Percentiles rank a stretch among this genome's conserved stretches.
phyloP scores from a whole-genome alignment of 1,140 invertebrate species.

The Zaprionus nigranus region DNA sequence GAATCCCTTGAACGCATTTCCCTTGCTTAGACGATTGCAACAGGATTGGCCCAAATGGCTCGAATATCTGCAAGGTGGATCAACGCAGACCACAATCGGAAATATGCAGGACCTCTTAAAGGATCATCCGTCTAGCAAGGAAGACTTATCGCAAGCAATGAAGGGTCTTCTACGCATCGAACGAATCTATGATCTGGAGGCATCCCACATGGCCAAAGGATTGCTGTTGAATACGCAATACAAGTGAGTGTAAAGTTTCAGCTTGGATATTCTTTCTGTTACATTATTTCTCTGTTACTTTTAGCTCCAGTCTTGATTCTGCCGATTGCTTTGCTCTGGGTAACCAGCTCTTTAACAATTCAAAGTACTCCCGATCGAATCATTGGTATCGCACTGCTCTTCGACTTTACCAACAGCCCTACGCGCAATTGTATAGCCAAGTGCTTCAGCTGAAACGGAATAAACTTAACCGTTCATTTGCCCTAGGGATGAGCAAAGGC shows the following conservation, averaged over 20 bases:
- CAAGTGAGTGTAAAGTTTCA: slow-evolving; percentile 8
- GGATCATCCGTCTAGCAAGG: slow-evolving; percentile 4
- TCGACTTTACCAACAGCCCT: slow-evolving; percentile 21
- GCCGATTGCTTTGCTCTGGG: slow-evolving; percentile 44
- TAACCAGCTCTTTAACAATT: slow-evolving; percentile 35
- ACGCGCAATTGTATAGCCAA: slow-evolving; percentile 27
- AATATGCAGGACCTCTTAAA: slow-evolving; percentile 22
- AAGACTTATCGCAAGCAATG: slow-evolving; percentile 27
- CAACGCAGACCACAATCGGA: not conserved
- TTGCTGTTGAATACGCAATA: slow-evolving; percentile 36
- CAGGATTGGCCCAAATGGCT: slow-evolving; percentile 65
- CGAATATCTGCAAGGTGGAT: slow-evolving; percentile 26
- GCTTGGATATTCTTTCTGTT: not conserved
- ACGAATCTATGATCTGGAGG: slow-evolving; percentile 44
- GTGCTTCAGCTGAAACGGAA: slow-evolving; percentile 41
- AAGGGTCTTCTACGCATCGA: slow-evolving; percentile 54
- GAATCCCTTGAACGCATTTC: slow-evolving; percentile 56
- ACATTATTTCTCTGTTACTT: too few species aligned
- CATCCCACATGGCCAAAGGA: slow-evolving; percentile 53
- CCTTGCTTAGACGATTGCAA: slow-evolving; percentile 41
- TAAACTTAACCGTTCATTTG: slow-evolving; percentile 43
- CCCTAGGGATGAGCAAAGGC: slow-evolving; percentile 35
- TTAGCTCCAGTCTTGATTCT: slow-evolving; percentile 36
- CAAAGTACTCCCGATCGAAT: slow-evolving; percentile 19
- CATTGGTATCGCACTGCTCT: slow-evolving; percentile 58